Percentiles rank a stretch among this genome's conserved stretches.
phyloP scores from a whole-genome alignment of 2,888 invertebrate genomes.

The Tipula lateralis region DNA sequence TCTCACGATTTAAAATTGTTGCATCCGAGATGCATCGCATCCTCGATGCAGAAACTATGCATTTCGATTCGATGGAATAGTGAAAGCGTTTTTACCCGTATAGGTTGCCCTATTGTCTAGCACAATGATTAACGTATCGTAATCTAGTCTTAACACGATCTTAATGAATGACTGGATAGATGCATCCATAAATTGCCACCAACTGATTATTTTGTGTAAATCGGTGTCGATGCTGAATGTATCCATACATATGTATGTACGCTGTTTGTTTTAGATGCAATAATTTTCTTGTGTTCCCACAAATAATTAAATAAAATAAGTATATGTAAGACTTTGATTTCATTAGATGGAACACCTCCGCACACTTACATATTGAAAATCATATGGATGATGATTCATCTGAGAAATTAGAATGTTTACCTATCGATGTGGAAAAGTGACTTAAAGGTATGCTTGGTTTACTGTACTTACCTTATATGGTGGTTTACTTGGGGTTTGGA shows the following conservation, averaged over 20 bases:
- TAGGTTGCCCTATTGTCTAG: neutral
- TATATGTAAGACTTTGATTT: conserved; percentile 8
- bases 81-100: neutral
- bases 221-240: no score
- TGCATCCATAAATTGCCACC: neutral
- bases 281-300: neutral
- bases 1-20: neutral
- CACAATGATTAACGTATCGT: neutral
- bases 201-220: neutral
- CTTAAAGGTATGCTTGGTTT: neutral
- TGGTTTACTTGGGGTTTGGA: no score
- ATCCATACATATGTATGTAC: neutral
- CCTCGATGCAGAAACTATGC: neutral
- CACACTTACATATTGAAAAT: neutral
- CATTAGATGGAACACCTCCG: conserved; percentile 19
- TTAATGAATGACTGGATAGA: neutral
- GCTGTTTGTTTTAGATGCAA: neutral
- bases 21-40: neutral
- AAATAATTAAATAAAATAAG: neutral
- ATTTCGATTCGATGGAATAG: neutral
- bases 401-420: neutral
- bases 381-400: neutral
- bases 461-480: neutral
- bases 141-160: neutral
- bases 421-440: neutral